Evolutionary conservation across 2,888 invertebrate species (phyloP), one percentile per base, ranked within the genome.

Genomic region (Euplagia quadripunctaria): DNA sequence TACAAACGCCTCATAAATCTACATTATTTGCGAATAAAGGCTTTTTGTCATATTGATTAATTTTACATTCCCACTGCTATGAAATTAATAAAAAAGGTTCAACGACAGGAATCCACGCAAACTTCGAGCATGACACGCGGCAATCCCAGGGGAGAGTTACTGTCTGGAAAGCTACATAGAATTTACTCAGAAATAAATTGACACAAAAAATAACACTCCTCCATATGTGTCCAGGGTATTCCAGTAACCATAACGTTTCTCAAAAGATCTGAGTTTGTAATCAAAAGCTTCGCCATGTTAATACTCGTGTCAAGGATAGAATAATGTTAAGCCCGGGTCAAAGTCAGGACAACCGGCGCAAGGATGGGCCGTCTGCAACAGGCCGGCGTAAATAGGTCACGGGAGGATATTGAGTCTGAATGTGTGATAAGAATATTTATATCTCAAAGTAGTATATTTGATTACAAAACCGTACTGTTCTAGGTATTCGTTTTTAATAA

Each of bases 321-420:
- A 68, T 61, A 61, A 61, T 75, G 78, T 55, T 71, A 51, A 75
- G 74, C 67, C 65, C 74, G 68, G 86, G 84, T 86, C 86, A 86
- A 86, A 85, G 84, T 79, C 81, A 64, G 82, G 81, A 79, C 72
- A 72, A 43, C 5, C 74, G 70, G 80, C 73, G 72, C 83, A 82
- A 85, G 88, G 84, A 82, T 81, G 79, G 83, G 85, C 75, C 81
- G 65, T 11, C 46, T 7, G 52, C 41, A 65, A 61, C 43, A 55
- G 16, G 49, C 31, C 49, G 14, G 74, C 68, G 12, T 58, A 79
- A 82, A 84, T 81, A 77, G 87, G 84, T 83, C 83, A 77, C 66
- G 46, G 70, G n/a, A 17, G 63, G 16, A 51, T 6, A 20, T 43
- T 51, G 11, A 20, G n/a, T 69, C 55, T 14, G 16, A 49, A 67